A percentile compares a stretch with the other conserved stretches of the same genome.
phyloP scores from a whole-genome alignment of 2,113 vertebrate genomes.

The Uria lomvia region DNA sequence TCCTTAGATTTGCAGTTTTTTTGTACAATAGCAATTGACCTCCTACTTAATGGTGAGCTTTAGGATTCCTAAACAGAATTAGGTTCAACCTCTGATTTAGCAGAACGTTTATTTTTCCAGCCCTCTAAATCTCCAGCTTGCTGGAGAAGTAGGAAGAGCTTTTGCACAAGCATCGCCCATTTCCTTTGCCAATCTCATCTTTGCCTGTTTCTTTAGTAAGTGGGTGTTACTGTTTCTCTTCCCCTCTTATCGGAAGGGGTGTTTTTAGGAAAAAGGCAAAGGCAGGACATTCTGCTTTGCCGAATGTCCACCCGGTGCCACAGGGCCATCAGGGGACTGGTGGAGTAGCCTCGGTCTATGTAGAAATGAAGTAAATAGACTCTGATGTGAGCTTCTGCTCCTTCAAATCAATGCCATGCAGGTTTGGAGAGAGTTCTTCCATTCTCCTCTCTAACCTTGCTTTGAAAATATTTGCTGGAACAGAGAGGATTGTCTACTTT shows the following conservation, averaged over 20 bases:
- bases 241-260: background rate
- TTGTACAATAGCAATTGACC: background rate
- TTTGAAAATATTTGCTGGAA: background rate
- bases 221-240: background rate
- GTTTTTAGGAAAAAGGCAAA: background rate
- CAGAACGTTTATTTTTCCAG: background rate
- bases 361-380: background rate
- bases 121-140: background rate
- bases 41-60: background rate
- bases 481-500: background rate
- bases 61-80: background rate
- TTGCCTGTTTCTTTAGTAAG: background rate
- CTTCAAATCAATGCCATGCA: background rate
- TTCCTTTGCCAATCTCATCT: background rate
- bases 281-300: background rate
- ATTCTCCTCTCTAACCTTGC: background rate
- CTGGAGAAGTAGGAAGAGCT: background rate
- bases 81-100: background rate
- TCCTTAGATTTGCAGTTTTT: background rate
- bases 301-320: accelerated
- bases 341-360: accelerated
- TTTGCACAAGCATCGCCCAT: background rate
- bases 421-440: background rate
- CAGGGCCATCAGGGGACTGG: background rate
- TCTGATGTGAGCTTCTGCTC: background rate